Conservation (phyloP, 2,888 invertebrate species). For the Eupithecia inturbata region DNA sequence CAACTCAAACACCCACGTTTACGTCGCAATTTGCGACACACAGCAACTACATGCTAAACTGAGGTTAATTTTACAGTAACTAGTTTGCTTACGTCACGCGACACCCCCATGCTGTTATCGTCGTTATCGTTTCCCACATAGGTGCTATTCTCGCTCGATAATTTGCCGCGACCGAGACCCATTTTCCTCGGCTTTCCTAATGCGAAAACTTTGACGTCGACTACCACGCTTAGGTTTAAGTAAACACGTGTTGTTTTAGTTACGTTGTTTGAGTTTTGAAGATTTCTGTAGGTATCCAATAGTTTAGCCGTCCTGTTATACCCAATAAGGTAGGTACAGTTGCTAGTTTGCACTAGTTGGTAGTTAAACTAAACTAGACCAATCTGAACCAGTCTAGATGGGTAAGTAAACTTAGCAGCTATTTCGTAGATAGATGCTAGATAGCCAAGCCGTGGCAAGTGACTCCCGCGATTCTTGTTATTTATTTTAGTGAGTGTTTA, state of each 20-base stretch:
- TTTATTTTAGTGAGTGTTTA: no score
- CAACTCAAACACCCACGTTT: conserved; percentile 42
- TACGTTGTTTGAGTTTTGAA: conserved; percentile 32
- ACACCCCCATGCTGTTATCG: conserved; percentile 55
- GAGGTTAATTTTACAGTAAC: conserved; percentile 62
- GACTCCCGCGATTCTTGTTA: no score
- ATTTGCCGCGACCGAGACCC: conserved; percentile 69
- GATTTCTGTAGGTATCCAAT: conserved; percentile 22
- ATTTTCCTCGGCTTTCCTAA: conserved; percentile 65
- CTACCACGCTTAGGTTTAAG: conserved; percentile 41
- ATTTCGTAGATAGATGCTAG: no score
- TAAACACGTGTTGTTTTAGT: conserved; percentile 43
- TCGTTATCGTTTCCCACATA: conserved; percentile 38
- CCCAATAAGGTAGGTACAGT: no score
- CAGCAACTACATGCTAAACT: conserved; percentile 54
- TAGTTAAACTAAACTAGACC: neutral
- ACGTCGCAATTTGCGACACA: conserved; percentile 52
- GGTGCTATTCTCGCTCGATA: conserved; percentile 51
- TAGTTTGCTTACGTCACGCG: conserved; percentile 56
- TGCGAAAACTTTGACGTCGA: conserved; percentile 75
- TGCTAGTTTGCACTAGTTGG: neutral
- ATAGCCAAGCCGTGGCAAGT: no score
- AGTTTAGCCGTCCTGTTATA: neutral
- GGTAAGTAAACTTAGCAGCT: no score
- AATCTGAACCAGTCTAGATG: neutral